These are phyloP conservation scores for Urocynchramus pylzowi DNA, from an alignment of 2,113 vertebrate species.

Conservation along the genomic window DNA sequence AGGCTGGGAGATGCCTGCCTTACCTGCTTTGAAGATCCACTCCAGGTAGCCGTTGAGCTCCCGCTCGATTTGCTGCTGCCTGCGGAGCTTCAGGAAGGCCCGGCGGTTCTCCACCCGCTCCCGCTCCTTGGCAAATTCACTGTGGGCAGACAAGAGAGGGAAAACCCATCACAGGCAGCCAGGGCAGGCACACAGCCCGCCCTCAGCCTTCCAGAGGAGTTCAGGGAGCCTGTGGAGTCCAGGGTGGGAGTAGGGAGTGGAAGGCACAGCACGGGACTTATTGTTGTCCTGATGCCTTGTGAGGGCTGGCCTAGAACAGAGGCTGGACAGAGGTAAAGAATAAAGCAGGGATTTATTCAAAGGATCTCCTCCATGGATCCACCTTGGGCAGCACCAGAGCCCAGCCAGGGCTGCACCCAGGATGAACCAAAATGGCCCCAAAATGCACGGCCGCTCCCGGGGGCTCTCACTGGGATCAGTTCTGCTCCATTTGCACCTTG, in stretches of 20 bases:
- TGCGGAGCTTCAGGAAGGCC: conserved; percentile 92
- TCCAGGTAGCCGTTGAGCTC: conserved; percentile 94
- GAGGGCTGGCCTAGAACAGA: neutral
- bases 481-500: too few relatives aligned
- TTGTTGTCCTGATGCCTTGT: neutral
- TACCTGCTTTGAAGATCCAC: conserved; percentile 98
- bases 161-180: neutral
- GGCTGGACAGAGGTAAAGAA: neutral
- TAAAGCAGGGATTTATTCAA: neutral
- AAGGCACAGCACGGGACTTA: fast-evolving
- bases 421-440: neutral
- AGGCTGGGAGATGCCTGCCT: neutral
- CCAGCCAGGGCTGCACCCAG: neutral
- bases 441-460: too few relatives aligned
- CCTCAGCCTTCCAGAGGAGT: neutral
- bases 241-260: neutral
- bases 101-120: conserved; percentile 94
- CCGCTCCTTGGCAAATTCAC: conserved; percentile 95
- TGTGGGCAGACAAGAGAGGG: conserved; percentile 1
- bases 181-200: neutral
- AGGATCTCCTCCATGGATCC: neutral
- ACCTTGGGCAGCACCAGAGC: neutral
- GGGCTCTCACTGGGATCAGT: too few relatives aligned
- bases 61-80: conserved; percentile 94
- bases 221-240: neutral